phyloP scores from a whole-genome alignment of 2,888 invertebrate species.

The Pandemis corylana region DNA sequence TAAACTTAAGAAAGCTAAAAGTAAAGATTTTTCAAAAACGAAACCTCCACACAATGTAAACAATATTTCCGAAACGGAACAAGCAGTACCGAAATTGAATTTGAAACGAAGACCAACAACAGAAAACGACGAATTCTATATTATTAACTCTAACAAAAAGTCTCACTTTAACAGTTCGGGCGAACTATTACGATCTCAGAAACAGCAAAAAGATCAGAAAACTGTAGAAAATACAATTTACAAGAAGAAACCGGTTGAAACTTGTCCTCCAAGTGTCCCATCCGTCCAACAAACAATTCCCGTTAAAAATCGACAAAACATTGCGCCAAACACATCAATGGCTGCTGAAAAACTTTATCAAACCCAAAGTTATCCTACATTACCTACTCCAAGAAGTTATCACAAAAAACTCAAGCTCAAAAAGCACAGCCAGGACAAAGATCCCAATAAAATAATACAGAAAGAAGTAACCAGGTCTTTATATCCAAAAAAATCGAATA shows the following conservation, averaged over 20 bases:
- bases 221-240: not conserved
- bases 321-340: not conserved
- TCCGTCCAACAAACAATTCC: conserved; percentile 3
- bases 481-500: not conserved
- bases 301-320: not conserved
- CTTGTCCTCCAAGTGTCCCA: conserved; percentile 16
- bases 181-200: not conserved
- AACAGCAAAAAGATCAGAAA: conserved; percentile 7
- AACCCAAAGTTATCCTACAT: not conserved
- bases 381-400: not conserved
- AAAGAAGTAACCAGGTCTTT: not conserved
- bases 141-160: conserved; percentile 1
- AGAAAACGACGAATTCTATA: not conserved
- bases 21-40: not conserved
- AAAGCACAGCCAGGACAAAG: not conserved
- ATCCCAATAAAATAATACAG: not conserved
- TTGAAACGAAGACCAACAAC: conserved; percentile 1
- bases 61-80: not conserved
- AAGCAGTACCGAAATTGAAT: conserved; percentile 5
- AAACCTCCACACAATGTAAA: not conserved
- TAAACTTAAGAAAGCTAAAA: conserved; percentile 22
- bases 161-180: not conserved
- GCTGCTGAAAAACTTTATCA: not conserved
- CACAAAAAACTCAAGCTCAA: not conserved
- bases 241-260: not conserved